Percentiles rank a stretch among this genome's conserved stretches.
These are phyloP conservation scores for Zygaena filipendulae DNA, from an alignment of 2,888 invertebrate genomes.

Conservation along the genomic window DNA sequence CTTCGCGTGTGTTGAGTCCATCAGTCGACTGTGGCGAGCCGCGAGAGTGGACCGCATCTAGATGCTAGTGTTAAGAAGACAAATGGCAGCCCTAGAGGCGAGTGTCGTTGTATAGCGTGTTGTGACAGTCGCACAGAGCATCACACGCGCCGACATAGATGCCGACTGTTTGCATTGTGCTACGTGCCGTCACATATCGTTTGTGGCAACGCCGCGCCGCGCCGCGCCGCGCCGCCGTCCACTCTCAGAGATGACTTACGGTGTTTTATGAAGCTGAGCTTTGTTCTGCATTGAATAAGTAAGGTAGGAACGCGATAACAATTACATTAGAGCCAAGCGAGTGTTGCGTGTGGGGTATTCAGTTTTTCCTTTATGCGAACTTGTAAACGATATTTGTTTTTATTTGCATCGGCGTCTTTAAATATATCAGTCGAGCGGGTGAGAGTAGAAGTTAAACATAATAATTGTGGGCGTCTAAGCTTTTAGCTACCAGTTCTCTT, in stretches of 20 bases:
- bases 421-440: too few relatives aligned
- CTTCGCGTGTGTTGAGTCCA: too few relatives aligned
- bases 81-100: too few relatives aligned
- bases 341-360: too few relatives aligned
- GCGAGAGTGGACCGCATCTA: too few relatives aligned
- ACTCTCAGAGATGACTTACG: slow-evolving; percentile 27
- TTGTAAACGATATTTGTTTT: too few relatives aligned
- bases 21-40: too few relatives aligned
- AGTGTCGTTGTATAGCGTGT: slow-evolving; percentile 31
- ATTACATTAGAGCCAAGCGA: slow-evolving; percentile 39
- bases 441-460: too few relatives aligned
- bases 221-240: slow-evolving; percentile 33
- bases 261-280: slow-evolving; percentile 41
- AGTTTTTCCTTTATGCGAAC: slow-evolving; percentile 28
- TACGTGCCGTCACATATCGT: slow-evolving; percentile 63
- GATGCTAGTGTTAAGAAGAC: too few relatives aligned
- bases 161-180: slow-evolving; percentile 64
- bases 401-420: too few relatives aligned
- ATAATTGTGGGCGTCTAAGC: too few relatives aligned
- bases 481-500: too few relatives aligned
- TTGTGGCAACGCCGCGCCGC: slow-evolving; percentile 39
- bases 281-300: slow-evolving; percentile 40
- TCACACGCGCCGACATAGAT: slow-evolving; percentile 52
- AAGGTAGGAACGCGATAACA: slow-evolving; percentile 36
- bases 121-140: slow-evolving; percentile 45